phyloP scores from a whole-genome alignment of 2,888 invertebrate genomes.

The Drosophila engyochracea region DNA sequence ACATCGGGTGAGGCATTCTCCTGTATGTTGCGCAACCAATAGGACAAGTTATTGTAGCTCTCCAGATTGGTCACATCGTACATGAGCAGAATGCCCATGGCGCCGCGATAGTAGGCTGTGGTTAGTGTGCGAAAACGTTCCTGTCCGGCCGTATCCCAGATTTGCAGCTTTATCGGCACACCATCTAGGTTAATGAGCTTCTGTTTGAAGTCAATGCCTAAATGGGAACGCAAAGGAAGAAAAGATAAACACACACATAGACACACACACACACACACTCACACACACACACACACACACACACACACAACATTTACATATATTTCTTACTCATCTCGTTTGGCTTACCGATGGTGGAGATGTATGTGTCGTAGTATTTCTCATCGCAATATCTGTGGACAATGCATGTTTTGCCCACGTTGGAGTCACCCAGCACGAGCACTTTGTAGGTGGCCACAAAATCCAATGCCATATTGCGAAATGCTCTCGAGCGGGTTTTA shows the following conservation, averaged over 20 bases:
- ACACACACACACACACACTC: background rate
- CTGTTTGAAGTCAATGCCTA: conserved; percentile 96
- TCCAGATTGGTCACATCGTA: conserved; percentile 96
- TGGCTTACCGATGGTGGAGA: conserved; percentile 94
- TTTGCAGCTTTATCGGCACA: conserved; percentile 90
- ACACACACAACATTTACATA: background rate
- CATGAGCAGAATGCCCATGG: conserved; percentile 96
- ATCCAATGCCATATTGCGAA: conserved; percentile 90
- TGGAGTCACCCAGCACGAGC: conserved; percentile 94
- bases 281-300: background rate
- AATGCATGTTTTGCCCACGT: conserved; percentile 96
- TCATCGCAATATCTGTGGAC: conserved; percentile 96
- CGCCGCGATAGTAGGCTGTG: conserved; percentile 95
- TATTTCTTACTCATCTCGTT: conserved; percentile 10
- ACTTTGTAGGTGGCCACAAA: conserved; percentile 95
- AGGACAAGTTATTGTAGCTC: conserved; percentile 95
- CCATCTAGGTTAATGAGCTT: conserved; percentile 95
- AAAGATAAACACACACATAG: conserved; percentile 3
- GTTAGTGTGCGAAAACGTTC: conserved; percentile 90
- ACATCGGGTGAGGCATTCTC: conserved; percentile 96
- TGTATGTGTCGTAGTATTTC: conserved; percentile 95
- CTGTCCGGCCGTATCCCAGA: conserved; percentile 94
- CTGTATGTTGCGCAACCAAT: conserved; percentile 96
- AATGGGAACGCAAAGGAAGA: conserved; percentile 43
- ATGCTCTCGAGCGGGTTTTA: conserved; percentile 41